Evolutionary conservation across 1,140 invertebrate genomes (phyloP).

Genomic region (Drosophila willistoni): DNA sequence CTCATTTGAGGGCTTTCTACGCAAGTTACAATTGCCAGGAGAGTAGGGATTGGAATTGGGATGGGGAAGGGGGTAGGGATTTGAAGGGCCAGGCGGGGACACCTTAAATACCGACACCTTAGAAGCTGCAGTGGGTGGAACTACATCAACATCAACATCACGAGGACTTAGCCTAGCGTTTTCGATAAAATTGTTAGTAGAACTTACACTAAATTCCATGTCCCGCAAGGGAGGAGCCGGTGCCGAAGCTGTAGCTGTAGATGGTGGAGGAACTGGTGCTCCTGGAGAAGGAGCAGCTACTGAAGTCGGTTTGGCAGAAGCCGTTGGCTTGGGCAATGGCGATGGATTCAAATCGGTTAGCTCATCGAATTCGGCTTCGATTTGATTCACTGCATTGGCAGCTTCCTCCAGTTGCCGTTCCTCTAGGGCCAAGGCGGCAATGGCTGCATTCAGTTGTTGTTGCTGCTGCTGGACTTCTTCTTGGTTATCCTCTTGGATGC

Average conservation of each 20-base stretch:
- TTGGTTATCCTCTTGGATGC: conserved; percentile 88
- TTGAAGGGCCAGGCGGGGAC: conserved; percentile 28
- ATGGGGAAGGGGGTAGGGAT: conserved; percentile 5
- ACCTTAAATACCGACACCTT: conserved; percentile 63
- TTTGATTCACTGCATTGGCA: conserved; percentile 78
- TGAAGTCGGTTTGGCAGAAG: conserved; percentile 16
- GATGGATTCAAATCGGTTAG: conserved; percentile 59
- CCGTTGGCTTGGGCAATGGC: conserved; percentile 41
- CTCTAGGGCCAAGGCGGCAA: conserved; percentile 71
- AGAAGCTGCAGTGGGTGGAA: conserved; percentile 58
- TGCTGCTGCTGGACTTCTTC: conserved; percentile 84
- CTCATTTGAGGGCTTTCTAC: conserved; percentile 81
- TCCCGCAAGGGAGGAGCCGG: conserved; percentile 60
- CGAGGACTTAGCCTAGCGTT: conserved; percentile 61
- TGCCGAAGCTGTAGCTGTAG: conserved; percentile 36
- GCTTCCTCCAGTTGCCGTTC: conserved; percentile 77
- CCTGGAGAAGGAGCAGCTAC: conserved; percentile 29
- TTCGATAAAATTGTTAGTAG: conserved; percentile 80
- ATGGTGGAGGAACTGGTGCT: conserved; percentile 26
- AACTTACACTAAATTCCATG: conserved; percentile 83
- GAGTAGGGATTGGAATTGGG: conserved; percentile 17
- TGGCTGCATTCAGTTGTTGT: conserved; percentile 73
- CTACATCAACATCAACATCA: conserved; percentile 70
- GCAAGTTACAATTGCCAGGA: conserved; percentile 67
- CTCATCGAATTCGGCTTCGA: conserved; percentile 78